Evolutionary conservation across 2,888 invertebrate species (phyloP), one percentile per base, ranked within the genome.

Genomic region (Erebia palarica): DNA sequence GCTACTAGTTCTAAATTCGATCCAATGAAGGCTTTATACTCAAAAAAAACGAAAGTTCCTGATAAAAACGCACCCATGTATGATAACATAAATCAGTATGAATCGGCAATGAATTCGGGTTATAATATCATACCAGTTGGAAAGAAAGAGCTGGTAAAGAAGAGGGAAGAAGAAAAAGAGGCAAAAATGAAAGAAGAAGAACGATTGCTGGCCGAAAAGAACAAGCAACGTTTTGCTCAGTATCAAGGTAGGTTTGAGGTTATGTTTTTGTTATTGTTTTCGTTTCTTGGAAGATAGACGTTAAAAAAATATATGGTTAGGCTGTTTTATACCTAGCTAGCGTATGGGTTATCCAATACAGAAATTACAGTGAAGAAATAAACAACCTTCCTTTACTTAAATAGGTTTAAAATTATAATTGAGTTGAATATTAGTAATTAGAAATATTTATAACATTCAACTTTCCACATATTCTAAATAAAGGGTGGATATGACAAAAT

Each of bases 61-160:
- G 87, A 93, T 4, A 82, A 93, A 18, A 89, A 92, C 72, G 96
- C 96, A 0, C 94, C 94, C 36, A 76, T 92, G 69, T 96, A 94
- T 79, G 96, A 97, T 83, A 97, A 96, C 84, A 75, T 97, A 68
- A 90, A 93, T 1, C 95, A 95, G 78, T 97, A 94, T 69, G 91
- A 92, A 76, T 73, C 84, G 0, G 81, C 89, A 5, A 80, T 82
- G 68, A 80, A 81, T 58, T 77, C 78, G 58, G 55, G 67, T 60
- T 65, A 53, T 11, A 66, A 68, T 57, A 81, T 88, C 58, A 75
- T 90, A 51, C 84, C 86, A 49, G 83, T 89, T 16, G 92, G 89
- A 1, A 73, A 84, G 9, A 80, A 79, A 65, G 84, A 86, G 18
- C 77, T 84, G 14, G 86, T 88, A 0, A 75, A 80, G 73, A 84